Evolutionary conservation across 1,140 invertebrate genomes (phyloP).

Genomic region (Drosophila pruinosa): DNA sequence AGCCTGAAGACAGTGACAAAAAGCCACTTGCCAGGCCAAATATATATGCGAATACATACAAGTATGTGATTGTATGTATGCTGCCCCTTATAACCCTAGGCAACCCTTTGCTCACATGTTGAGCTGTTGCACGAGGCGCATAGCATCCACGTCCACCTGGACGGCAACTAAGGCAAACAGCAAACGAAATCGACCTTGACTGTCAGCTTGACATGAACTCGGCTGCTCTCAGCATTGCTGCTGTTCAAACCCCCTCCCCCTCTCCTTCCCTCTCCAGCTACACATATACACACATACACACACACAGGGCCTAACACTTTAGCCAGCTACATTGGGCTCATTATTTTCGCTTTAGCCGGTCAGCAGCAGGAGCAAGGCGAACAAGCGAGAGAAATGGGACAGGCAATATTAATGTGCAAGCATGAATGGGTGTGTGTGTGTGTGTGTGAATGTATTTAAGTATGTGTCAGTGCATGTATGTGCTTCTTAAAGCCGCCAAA

Average conservation of each 20-base stretch:
- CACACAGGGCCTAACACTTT: constrained; percentile 12
- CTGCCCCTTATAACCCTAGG: background rate
- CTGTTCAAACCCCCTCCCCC: background rate
- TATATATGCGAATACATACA: background rate
- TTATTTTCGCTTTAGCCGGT: constrained; percentile 78
- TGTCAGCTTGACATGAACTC: constrained; percentile 80
- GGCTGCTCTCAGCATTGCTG: constrained; percentile 59
- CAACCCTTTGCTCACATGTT: constrained; percentile 21
- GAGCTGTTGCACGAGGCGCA: constrained; percentile 54
- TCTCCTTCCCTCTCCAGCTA: background rate
- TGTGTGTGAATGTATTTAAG: background rate
- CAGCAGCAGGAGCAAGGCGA: constrained; percentile 39
- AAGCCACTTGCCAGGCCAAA: constrained; percentile 63
- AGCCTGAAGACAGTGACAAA: constrained; percentile 75
- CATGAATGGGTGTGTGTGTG: constrained; percentile 30
- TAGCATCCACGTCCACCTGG: constrained; percentile 29
- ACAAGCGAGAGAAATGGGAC: constrained; percentile 19
- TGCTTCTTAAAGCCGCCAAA: constrained; percentile 52
- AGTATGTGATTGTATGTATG: background rate
- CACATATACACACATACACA: background rate
- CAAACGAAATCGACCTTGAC: constrained; percentile 79
- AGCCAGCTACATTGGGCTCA: constrained; percentile 59
- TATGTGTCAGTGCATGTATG: constrained; percentile 8
- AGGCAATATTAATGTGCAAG: constrained; percentile 12
- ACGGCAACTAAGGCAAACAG: constrained; percentile 23